phyloP scores from a whole-genome alignment of 2,888 invertebrate genomes.

The Alsophila aescularia region DNA sequence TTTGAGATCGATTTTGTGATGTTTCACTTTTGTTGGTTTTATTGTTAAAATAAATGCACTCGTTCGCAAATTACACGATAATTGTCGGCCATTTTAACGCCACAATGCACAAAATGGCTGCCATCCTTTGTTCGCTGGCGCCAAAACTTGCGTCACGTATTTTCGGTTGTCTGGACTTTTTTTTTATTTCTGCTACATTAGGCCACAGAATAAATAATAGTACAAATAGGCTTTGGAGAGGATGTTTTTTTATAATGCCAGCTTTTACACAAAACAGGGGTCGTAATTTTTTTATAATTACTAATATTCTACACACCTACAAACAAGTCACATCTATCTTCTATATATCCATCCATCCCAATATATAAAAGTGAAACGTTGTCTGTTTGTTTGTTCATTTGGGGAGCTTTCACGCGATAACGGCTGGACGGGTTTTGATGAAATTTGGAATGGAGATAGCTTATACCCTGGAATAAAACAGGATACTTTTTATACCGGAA shows the following conservation, averaged over 20 bases:
- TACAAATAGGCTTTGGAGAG: background rate
- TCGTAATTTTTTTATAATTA: too few relatives aligned
- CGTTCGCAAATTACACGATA: conserved; percentile 25
- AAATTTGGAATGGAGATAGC: too few relatives aligned
- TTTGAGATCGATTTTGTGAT: background rate
- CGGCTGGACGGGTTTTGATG: too few relatives aligned
- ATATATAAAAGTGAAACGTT: too few relatives aligned
- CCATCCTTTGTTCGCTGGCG: conserved; percentile 40
- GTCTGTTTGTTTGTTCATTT: too few relatives aligned
- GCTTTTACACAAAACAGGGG: background rate
- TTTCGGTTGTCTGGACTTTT: conserved; percentile 33
- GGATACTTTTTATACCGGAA: too few relatives aligned
- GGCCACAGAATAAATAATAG: too few relatives aligned
- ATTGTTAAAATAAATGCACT: background rate
- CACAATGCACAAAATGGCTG: conserved; percentile 36
- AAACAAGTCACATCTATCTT: too few relatives aligned
- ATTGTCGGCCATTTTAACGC: conserved; percentile 36
- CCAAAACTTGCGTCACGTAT: conserved; percentile 42
- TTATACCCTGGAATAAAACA: too few relatives aligned
- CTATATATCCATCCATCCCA: too few relatives aligned
- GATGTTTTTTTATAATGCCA: background rate
- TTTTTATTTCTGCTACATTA: conserved; percentile 5
- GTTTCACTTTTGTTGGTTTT: background rate
- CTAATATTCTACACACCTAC: too few relatives aligned
- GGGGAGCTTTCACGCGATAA: too few relatives aligned